phyloP scores from a whole-genome alignment of 92 coral and sea anemone genomes.

The Heliopora coerulea region DNA sequence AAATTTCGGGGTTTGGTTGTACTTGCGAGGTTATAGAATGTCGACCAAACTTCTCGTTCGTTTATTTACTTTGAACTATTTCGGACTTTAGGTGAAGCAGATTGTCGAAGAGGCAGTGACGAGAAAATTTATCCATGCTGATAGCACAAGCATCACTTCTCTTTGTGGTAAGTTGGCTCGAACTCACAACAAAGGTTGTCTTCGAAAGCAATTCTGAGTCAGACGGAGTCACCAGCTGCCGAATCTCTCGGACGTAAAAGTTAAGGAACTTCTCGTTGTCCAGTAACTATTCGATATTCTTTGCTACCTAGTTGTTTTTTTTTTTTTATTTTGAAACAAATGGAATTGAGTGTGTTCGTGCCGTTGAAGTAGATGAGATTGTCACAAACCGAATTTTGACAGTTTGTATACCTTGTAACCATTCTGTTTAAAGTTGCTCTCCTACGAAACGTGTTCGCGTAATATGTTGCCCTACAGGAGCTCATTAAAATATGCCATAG shows the following conservation, averaged over 20 bases:
- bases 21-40: too few species aligned
- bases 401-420: too few species aligned
- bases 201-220: neutral
- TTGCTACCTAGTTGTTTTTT: neutral
- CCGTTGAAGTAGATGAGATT: too few species aligned
- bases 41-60: neutral
- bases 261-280: neutral
- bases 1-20: too few species aligned
- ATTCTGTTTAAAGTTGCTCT: too few species aligned
- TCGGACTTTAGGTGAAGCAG: conserved; percentile 82
- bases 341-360: too few species aligned
- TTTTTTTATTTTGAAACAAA: too few species aligned
- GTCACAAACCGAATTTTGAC: too few species aligned
- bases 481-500: too few species aligned
- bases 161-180: conserved; percentile 78
- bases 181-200: neutral
- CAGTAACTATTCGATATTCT: neutral
- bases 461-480: too few species aligned
- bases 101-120: conserved; percentile 99
- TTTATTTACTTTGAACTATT: conserved; percentile 21
- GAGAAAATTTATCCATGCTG: conserved; percentile 93
- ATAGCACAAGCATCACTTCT: conserved; percentile 96
- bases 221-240: neutral
- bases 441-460: too few species aligned
- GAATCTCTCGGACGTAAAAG: neutral